Percentiles rank a stretch among this genome's conserved stretches.
Conservation (phyloP, 2,888 invertebrate species). For the Pyrocoelia pectoralis region DNA sequence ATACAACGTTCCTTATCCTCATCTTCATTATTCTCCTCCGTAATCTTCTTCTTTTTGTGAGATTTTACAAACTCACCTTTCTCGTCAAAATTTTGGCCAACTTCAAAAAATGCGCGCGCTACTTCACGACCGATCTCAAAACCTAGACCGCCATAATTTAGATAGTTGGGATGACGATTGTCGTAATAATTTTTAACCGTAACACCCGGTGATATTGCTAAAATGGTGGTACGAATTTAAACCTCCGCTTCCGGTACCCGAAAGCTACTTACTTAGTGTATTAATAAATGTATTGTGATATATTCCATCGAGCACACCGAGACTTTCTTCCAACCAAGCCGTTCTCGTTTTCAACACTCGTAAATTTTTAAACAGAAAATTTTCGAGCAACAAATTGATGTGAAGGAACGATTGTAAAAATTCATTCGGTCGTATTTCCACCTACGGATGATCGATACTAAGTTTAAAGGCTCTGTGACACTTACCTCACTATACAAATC, state of each 20-base stretch:
- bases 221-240: neutral
- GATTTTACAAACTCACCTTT: conserved; percentile 48
- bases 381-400: conserved; percentile 61
- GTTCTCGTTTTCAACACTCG: conserved; percentile 62
- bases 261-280: conserved; percentile 54
- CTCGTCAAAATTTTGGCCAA: conserved; percentile 22
- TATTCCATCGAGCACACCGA: conserved; percentile 64
- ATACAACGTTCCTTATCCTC: conserved; percentile 78
- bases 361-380: conserved; percentile 62
- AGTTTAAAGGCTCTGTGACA: neutral
- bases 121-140: conserved; percentile 88
- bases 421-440: conserved; percentile 58
- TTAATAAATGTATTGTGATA: conserved; percentile 64
- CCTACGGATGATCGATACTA: conserved; percentile 37
- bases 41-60: conserved; percentile 83
- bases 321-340: conserved; percentile 63
- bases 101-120: conserved; percentile 78
- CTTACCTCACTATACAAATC: conserved; percentile 56
- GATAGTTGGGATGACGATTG: conserved; percentile 81
- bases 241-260: neutral
- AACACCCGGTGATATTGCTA: conserved; percentile 89
- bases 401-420: conserved; percentile 62
- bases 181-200: conserved; percentile 87
- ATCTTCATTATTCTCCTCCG: conserved; percentile 70
- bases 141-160: conserved; percentile 87